Percentiles rank a stretch among this genome's conserved stretches.
phyloP scores from a whole-genome alignment of 2,113 vertebrate genomes.

The Eurystomus gularis region DNA sequence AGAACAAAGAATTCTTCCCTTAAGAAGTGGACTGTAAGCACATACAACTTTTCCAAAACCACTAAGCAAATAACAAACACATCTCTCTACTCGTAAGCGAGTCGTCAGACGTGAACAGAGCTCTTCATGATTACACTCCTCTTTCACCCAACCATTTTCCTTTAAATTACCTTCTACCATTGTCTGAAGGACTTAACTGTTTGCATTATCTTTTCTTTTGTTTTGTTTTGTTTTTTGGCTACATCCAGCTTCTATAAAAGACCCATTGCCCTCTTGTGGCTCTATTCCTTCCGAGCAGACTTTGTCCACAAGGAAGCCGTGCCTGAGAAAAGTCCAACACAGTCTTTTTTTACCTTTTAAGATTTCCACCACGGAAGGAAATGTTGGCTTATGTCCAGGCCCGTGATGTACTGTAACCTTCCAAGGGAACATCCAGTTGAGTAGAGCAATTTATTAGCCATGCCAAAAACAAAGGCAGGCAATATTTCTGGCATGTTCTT shows the following conservation, averaged over 20 bases:
- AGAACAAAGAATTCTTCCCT: background rate
- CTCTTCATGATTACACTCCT: background rate
- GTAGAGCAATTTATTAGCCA: background rate
- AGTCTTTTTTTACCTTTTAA: background rate
- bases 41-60: background rate
- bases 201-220: background rate
- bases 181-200: background rate
- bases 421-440: conserved; percentile 34
- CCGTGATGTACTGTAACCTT: conserved; percentile 21
- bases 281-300: background rate
- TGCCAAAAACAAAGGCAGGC: background rate
- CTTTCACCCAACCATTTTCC: background rate
- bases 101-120: background rate
- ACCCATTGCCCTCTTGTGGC: conserved; percentile 19
- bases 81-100: background rate
- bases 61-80: conserved; percentile 4
- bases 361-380: background rate
- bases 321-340: background rate
- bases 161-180: background rate
- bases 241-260: background rate
- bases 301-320: background rate
- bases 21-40: background rate
- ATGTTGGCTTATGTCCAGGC: background rate
- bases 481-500: background rate
- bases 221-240: background rate